Conservation (phyloP, 2,797 vertebrate genomes). For the Ctenochaetus hawaiiensis region DNA sequence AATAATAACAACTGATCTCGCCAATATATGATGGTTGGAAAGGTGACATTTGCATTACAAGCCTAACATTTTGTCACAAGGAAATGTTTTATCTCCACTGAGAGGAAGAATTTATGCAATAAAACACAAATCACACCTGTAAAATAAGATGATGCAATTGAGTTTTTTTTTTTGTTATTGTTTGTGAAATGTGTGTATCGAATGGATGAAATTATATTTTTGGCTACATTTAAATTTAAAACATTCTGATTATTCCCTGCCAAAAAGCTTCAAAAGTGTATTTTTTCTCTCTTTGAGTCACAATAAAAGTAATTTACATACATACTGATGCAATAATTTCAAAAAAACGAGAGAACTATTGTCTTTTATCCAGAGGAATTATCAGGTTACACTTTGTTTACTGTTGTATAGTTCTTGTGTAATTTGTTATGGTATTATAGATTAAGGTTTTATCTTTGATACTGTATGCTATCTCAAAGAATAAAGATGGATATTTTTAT, state of each 20-base stretch:
- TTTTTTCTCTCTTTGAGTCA: slow-evolving; percentile 25
- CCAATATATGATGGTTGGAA: slow-evolving; percentile 12
- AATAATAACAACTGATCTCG: slow-evolving; percentile 17
- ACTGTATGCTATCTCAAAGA: slow-evolving; percentile 90
- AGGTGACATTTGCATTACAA: slow-evolving; percentile 7
- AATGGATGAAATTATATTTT: slow-evolving; percentile 29
- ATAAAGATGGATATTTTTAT: slow-evolving; percentile 93
- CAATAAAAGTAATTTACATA: slow-evolving; percentile 33
- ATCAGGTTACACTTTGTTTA: slow-evolving; percentile 79
- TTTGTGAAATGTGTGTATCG: background rate
- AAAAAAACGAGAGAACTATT: slow-evolving; percentile 42
- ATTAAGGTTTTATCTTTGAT: slow-evolving; percentile 91
- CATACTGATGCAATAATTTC: slow-evolving; percentile 18
- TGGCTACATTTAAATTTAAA: slow-evolving; percentile 18
- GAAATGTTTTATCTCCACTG: slow-evolving; percentile 15
- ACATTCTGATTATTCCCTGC: slow-evolving; percentile 13
- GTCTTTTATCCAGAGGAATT: slow-evolving; percentile 50
- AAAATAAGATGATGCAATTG: slow-evolving; percentile 12
- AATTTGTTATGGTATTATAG: slow-evolving; percentile 88
- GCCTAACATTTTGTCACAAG: slow-evolving; percentile 21
- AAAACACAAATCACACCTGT: slow-evolving; percentile 9
- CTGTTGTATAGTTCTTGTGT: slow-evolving; percentile 91
- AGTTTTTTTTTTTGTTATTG: slow-evolving; percentile 2
- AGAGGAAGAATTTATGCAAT: slow-evolving; percentile 28
- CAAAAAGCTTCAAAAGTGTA: slow-evolving; percentile 4